These are phyloP conservation scores for Pygoscelis antarcticus DNA, from an alignment of 2,113 vertebrate genomes.

Conservation along the genomic window DNA sequence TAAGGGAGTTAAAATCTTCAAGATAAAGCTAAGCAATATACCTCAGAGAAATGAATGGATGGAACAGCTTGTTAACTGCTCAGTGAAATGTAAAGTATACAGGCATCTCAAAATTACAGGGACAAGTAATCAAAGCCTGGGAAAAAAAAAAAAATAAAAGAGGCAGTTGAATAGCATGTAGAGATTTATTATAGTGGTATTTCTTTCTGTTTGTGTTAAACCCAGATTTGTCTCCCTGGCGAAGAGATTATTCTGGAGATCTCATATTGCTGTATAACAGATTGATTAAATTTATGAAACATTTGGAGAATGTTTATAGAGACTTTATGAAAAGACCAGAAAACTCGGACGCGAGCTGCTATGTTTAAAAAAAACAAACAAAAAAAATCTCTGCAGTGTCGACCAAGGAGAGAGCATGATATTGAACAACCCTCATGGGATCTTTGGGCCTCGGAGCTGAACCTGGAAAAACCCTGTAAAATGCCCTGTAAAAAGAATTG, in stretches of 20 bases:
- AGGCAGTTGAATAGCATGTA: background rate
- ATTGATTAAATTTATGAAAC: constrained; percentile 17
- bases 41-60: background rate
- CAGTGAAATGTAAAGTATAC: background rate
- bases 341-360: background rate
- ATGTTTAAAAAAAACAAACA: background rate
- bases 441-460: background rate
- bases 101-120: background rate
- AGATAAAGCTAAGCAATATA: background rate
- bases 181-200: background rate
- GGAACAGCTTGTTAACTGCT: constrained; percentile 17
- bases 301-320: background rate
- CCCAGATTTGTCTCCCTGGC: background rate
- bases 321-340: background rate
- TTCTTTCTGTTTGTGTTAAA: constrained; percentile 29
- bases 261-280: background rate
- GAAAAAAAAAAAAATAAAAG: background rate
- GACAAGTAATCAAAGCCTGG: background rate
- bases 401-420: background rate
- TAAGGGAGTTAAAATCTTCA: background rate
- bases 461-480: background rate
- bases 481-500: background rate
- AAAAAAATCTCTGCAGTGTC: background rate
- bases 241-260: background rate
- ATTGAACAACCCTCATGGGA: background rate